phyloP scores from a whole-genome alignment of 2,113 vertebrate genomes.

The Bostrychus sinensis region DNA sequence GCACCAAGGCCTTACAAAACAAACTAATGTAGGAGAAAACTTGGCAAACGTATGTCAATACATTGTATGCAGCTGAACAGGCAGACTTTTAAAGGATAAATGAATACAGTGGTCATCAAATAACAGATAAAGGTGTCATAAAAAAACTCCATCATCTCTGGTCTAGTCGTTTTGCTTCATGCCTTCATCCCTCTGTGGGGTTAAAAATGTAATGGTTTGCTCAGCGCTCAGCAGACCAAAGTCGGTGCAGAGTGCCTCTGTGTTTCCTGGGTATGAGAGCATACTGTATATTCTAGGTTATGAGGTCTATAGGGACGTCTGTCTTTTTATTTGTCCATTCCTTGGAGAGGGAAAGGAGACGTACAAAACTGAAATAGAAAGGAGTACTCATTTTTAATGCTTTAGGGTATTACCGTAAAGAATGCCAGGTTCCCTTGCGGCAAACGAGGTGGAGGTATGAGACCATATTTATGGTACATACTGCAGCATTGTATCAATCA shows the following conservation, averaged over 20 bases:
- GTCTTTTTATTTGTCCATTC: background rate
- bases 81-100: too few species aligned
- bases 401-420: background rate
- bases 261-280: background rate
- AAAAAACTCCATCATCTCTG: background rate
- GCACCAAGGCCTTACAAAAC: too few species aligned
- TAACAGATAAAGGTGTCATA: background rate
- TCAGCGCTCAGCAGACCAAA: slow-evolving; percentile 2
- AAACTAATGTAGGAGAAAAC: too few species aligned
- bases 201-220: background rate
- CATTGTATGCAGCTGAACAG: too few species aligned
- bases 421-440: background rate
- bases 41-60: too few species aligned
- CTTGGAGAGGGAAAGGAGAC: background rate
- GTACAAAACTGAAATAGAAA: slow-evolving; percentile 3
- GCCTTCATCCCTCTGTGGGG: background rate
- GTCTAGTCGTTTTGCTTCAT: too few species aligned
- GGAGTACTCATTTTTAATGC: background rate
- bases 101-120: too few species aligned
- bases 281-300: slow-evolving; percentile 8
- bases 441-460: background rate
- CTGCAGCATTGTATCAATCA: background rate
- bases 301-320: background rate
- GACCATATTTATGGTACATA: background rate
- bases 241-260: background rate